Percentiles rank a stretch among this genome's conserved stretches.
phyloP scores from a whole-genome alignment of 2,113 vertebrate genomes.

The Bettongia penicillata region DNA sequence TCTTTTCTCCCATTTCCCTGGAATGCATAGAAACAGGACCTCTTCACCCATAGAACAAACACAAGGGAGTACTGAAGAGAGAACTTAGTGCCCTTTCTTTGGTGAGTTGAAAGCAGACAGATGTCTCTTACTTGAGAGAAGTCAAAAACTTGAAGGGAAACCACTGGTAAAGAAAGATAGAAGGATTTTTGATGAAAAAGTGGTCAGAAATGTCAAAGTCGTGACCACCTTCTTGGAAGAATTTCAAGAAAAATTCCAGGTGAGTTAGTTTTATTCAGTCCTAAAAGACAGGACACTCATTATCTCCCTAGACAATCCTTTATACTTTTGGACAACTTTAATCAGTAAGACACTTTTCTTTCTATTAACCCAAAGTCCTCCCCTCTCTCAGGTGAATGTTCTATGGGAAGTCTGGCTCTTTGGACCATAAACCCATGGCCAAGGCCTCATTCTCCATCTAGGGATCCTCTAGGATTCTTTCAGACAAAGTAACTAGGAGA shows the following conservation, averaged over 20 bases:
- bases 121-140: background rate
- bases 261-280: background rate
- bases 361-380: background rate
- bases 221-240: background rate
- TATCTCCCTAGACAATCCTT: background rate
- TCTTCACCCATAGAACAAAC: background rate
- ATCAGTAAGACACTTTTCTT: background rate
- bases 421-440: background rate
- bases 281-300: background rate
- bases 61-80: background rate
- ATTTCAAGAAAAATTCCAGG: background rate
- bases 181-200: background rate
- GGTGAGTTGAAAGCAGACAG: background rate
- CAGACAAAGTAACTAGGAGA: background rate
- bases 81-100: background rate
- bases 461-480: background rate
- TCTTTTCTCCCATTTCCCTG: background rate
- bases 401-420: background rate
- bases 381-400: background rate
- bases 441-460: background rate
- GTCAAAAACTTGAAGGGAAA: background rate
- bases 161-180: background rate
- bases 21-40: background rate
- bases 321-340: background rate
- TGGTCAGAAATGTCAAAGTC: background rate